Base-by-base conservation (phyloP, 2,113 vertebrate genomes). In the Dryoscopus gambensis region DNA sequence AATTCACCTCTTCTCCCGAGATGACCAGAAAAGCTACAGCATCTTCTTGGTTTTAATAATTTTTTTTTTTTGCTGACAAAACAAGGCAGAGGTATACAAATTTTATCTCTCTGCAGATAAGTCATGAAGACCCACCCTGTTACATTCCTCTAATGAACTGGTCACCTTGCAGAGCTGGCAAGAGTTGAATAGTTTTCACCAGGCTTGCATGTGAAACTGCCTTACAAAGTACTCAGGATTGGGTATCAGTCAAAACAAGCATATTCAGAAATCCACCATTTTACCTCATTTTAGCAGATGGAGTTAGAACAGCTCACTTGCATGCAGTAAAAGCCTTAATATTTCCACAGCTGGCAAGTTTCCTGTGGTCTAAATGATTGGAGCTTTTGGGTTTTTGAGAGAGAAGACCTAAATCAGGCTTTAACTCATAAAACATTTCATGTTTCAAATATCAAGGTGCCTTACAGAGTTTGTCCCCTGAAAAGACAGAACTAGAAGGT, bases 331-430 rank as follows among this genome's bases (percentile, higher is more conserved):
- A 95, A 89, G 9, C 39, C 39, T 84, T 92, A 81, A 47, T 95
- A 93, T 95, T 94, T 95, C 86, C 91, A 81, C 89, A 95, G 76
- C 86, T 93, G 93, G 89, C 35, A 84, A 67, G 35, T 93, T 87
- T 95, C 83, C 86, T 86, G 47, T 59, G 35, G 73, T 74, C 56
- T 64, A 56, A 86, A 90, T 23, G 50, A 59, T 12, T 50, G 39
- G 30, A 84, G 39, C 16, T 70, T 78, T 92, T 47, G 37, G 21
- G 7, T 24, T 89, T 84, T 84, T 80, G 68, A 84, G 83, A 75
- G 39, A 77, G 68, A 81, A 77, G 42, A 86, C 33, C 16, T 84
- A 56, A 75, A 74, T 67, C 52, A 89, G 37, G 11, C 22, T 78
- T 67, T 89, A 88, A 84, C 20, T 83, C 60, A 81, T 74, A 93